These are phyloP conservation scores for Hirtodrosophila trivittata DNA, from an alignment of 2,888 invertebrate species.

Conservation along the genomic window DNA sequence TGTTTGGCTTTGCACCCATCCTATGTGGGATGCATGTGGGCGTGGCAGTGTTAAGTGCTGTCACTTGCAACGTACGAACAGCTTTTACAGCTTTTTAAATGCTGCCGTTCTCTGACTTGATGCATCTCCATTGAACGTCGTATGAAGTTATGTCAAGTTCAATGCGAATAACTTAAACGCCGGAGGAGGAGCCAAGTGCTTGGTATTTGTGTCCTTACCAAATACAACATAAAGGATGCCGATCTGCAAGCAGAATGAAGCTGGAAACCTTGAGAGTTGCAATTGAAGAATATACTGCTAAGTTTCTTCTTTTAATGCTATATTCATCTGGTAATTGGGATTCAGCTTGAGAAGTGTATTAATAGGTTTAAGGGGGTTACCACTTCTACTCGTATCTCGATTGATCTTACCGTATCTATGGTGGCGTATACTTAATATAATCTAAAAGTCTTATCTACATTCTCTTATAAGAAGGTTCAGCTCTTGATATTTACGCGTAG, in stretches of 20 bases:
- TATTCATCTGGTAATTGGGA: neutral
- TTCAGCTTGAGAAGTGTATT: too few relatives aligned
- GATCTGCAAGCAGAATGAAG: too few relatives aligned
- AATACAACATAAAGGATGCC: neutral
- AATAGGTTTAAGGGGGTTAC: too few relatives aligned
- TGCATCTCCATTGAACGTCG: conserved; percentile 45
- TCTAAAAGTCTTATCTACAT: too few relatives aligned
- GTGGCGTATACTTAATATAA: too few relatives aligned
- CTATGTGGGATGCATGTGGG: conserved; percentile 10
- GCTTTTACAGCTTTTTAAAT: conserved; percentile 54
- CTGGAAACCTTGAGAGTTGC: too few relatives aligned
- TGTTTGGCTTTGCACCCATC: conserved; percentile 49
- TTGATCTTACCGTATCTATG: too few relatives aligned
- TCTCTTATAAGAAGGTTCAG: too few relatives aligned
- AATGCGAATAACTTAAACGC: conserved; percentile 39
- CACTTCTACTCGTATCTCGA: too few relatives aligned
- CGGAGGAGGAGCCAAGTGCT: neutral
- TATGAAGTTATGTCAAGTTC: conserved; percentile 47
- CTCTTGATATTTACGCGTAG: too few relatives aligned
- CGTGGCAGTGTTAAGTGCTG: conserved; percentile 47
- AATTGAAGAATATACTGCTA: too few relatives aligned
- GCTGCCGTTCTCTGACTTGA: conserved; percentile 48
- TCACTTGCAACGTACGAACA: conserved; percentile 35
- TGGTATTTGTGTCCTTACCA: neutral
- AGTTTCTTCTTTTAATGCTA: too few relatives aligned